Conservation (phyloP, 2,888 invertebrate genomes). For the Rapana venosa region DNA sequence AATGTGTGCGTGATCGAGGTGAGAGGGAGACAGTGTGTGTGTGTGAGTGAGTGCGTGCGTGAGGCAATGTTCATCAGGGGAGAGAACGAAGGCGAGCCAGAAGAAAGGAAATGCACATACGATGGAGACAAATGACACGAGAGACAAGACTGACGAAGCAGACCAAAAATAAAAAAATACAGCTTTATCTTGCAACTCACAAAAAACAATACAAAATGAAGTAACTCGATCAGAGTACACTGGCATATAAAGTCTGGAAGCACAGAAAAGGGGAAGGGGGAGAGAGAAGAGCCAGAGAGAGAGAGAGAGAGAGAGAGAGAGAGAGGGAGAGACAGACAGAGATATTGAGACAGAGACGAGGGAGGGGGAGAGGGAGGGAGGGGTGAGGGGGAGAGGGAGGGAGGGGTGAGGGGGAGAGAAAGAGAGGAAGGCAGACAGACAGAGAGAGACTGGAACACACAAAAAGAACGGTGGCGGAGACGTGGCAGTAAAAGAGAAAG, state of each 20-base stretch:
- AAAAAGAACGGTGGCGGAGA: too few species aligned
- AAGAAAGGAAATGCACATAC: background rate
- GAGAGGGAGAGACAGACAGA: background rate
- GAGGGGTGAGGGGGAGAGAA: background rate
- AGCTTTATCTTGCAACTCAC: too few species aligned
- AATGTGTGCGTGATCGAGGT: too few species aligned
- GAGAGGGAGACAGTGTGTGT: too few species aligned
- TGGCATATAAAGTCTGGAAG: background rate
- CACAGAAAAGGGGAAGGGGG: background rate
- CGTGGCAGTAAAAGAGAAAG: too few species aligned
- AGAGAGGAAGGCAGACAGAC: background rate
- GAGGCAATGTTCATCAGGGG: too few species aligned
- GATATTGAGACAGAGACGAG: background rate
- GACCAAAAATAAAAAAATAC: too few species aligned
- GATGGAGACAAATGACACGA: too few species aligned
- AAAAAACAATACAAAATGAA: background rate
- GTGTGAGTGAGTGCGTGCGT: too few species aligned
- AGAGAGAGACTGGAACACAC: background rate
- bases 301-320: slow-evolving; percentile 1
- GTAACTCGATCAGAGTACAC: background rate
- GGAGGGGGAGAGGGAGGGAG: background rate
- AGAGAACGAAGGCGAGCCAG: background rate
- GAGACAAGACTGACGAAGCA: too few species aligned
- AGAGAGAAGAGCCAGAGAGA: background rate
- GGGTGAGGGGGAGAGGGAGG: background rate